Evolutionary conservation across 2,888 invertebrate species (phyloP), one percentile per base, ranked within the genome.

Genomic region (Rosalia funebris): DNA sequence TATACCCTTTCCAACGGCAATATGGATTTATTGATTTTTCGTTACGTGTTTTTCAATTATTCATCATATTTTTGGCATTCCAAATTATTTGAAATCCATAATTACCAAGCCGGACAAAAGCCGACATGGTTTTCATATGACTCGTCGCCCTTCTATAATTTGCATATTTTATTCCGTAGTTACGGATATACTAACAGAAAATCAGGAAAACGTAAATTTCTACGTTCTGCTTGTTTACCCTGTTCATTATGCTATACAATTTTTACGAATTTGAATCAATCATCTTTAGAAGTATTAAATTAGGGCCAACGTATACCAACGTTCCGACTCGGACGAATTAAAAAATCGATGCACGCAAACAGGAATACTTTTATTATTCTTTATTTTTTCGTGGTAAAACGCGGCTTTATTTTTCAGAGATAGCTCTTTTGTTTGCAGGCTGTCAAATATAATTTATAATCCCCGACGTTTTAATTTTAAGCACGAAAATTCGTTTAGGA

Each of bases 41-140:
- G 54, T 58, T 58, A 31, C 31, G 16, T 2, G 31, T 12, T 14
- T 45, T 45, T 45, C 45, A 45, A 45, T 45, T 54, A 63, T 61
- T 61, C 57, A 57, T 61, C 57, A 57, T 62, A 50, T 55, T 60
- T 63, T 55, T 55, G 47, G 57, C 60, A 57, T 54, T 55, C 53
- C 52, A 59, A 59, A 41, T 59, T 62, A 59, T 62, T 59, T 56
- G 57, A 42, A 42, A 50, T 53, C 57, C 42, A 16, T 54, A 48
- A 60, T 60, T 63, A 63, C 60, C 54, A 53, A 57, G 42, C 53
- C 58, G 55, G 44, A 44, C 50, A 60, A 60, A 55, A 36, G 42
- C 46, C 14, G 42, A 31, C 57, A 55, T 57, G 60, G 57, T 46
- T 58, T 60, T 57, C 45, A 57, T 57, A 60, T 60, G 25, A 20